Evolutionary conservation across 92 coral and sea anemone species (phyloP).

Genomic region (Porites cylindrica): DNA sequence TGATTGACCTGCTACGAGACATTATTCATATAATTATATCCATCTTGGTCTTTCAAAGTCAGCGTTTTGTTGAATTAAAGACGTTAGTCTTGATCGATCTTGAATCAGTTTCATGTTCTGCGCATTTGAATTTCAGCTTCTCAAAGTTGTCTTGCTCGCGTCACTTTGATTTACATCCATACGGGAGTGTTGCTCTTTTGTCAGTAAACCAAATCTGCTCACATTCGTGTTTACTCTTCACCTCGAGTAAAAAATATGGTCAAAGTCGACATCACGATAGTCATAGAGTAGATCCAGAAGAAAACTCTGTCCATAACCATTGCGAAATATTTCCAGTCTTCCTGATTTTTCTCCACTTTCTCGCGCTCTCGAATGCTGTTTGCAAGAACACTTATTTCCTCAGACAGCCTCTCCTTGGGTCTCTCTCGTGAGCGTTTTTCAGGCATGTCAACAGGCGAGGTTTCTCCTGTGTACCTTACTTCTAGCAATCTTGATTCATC

Average conservation of each 20-base stretch:
- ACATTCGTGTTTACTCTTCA: neutral
- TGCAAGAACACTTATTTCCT: conserved; percentile 87
- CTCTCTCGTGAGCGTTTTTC: conserved; percentile 65
- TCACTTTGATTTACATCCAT: neutral
- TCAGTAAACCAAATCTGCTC: neutral
- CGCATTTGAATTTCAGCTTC: neutral
- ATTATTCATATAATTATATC: neutral
- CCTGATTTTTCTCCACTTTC: conserved; percentile 87
- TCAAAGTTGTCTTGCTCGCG: neutral
- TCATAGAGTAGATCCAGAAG: conserved; percentile 89
- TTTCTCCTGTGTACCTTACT: conserved; percentile 65
- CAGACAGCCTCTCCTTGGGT: conserved; percentile 67
- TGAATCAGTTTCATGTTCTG: neutral
- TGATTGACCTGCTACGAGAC: neutral
- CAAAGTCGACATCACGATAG: conserved; percentile 86
- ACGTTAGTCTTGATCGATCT: neutral
- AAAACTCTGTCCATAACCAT: conserved; percentile 97
- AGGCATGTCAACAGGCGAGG: conserved; percentile 84
- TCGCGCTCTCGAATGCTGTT: conserved; percentile 88
- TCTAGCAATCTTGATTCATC: conserved; percentile 81
- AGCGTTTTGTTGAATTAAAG: neutral
- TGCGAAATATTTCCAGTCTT: conserved; percentile 95
- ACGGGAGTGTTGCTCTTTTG: neutral
- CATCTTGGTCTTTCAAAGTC: too few relatives aligned
- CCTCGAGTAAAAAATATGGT: conserved; percentile 75